Base-by-base conservation (phyloP, 2,797 vertebrate genomes). In the Champsocephalus esox region DNA sequence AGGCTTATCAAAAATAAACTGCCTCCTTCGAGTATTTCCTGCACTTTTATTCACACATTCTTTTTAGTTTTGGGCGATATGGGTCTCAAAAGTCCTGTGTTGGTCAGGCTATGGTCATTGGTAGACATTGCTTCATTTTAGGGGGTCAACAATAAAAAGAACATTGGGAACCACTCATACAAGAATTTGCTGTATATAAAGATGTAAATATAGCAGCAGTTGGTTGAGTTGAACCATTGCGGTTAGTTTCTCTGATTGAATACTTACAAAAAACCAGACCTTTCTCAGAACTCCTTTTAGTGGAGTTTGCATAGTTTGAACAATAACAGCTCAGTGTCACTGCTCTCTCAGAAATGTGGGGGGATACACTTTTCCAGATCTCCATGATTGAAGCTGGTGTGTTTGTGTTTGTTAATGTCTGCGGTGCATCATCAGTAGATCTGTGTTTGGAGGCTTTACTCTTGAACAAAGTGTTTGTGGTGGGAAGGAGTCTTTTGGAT, bases 311-410 rank as follows among this genome's bases (percentile, higher is more conserved):
- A 19, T 63, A 50, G 61, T 70, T 77, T 51, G 41, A 50, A 60
- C 43, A 59, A 67, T 52, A 55, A 70, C 38, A 75, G 76, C 66
- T 70, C 34, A 43, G 68, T 82, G 68, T 61, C 63, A 17, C 52
- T 41, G 24, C 48, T 76, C 58, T 17, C 0, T 34, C 17, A 17
- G 12, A 56, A 51, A 38, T 41, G 12, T 21, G 5, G 12, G 12
- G 12, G 38, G 6, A 60, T 21, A 16, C 44, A 46, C 12, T 5
- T 50, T 69, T 56, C 4, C 19, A 57, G 50, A n/a, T 32, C 12
- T 46, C 3, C 49, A 41, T 62, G 43, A 28, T 12, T 63, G 24
- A 66, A 63, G 46, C 44, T 60, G 43, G 12, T 50, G 49, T n/a
- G 12, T 34, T 24, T 62, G 10, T 11, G 14, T 45, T 9, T 62